These are phyloP conservation scores for Rissa tridactyla DNA, from an alignment of 2,113 vertebrate genomes.

Conservation along the genomic window DNA sequence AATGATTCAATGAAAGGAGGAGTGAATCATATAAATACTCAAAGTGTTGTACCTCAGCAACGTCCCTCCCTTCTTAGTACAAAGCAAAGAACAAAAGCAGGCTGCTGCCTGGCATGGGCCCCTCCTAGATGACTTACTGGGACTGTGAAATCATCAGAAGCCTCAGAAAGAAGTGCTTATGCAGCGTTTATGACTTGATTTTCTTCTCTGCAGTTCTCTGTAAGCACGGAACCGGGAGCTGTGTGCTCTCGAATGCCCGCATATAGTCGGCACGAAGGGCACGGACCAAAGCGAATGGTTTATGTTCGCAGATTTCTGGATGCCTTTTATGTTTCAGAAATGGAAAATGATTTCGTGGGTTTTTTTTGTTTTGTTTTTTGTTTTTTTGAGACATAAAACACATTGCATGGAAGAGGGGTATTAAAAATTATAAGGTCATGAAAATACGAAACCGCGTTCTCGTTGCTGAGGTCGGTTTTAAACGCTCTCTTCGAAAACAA, in stretches of 20 bases:
- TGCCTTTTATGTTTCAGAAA: not conserved
- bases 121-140: constrained; percentile 69
- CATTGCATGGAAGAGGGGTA: not conserved
- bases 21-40: constrained; percentile 56
- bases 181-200: constrained; percentile 32
- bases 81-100: constrained; percentile 68
- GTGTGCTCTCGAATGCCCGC: not conserved
- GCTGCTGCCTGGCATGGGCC: constrained; percentile 62
- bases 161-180: constrained; percentile 64
- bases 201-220: constrained; percentile 18
- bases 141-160: constrained; percentile 64
- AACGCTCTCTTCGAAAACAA: not conserved
- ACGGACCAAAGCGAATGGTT: not conserved
- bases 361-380: not conserved
- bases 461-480: not conserved
- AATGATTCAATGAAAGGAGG: constrained; percentile 58
- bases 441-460: not conserved
- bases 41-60: constrained; percentile 50
- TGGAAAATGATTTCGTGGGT: not conserved
- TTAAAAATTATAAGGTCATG: not conserved
- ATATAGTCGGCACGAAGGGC: not conserved
- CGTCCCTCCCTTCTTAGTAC: constrained; percentile 66
- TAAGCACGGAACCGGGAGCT: not conserved
- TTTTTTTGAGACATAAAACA: not conserved
- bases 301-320: not conserved